Conservation (phyloP, 2,113 vertebrate species). For the Uria aalge region DNA sequence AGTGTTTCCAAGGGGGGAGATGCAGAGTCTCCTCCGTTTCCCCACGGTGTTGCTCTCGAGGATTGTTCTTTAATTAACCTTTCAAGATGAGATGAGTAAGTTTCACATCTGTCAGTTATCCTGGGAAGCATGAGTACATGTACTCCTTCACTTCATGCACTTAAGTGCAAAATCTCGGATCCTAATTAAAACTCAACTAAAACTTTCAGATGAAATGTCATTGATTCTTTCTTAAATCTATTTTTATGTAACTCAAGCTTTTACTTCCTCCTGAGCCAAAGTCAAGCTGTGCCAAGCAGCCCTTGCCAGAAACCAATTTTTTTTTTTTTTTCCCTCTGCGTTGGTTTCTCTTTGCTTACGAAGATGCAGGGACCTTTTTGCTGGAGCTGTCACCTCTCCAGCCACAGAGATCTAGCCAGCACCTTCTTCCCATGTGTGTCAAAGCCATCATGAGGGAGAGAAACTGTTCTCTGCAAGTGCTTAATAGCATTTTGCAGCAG, state of each 20-base stretch:
- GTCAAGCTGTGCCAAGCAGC: slow-evolving; percentile 35
- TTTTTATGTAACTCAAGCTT: slow-evolving; percentile 40
- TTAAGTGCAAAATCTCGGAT: slow-evolving; percentile 15
- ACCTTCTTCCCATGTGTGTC: not conserved
- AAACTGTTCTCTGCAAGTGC: not conserved
- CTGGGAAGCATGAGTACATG: slow-evolving; percentile 2
- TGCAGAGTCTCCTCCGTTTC: not conserved
- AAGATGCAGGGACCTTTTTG: not conserved
- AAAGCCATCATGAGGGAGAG: not conserved
- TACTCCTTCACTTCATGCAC: slow-evolving; percentile 23
- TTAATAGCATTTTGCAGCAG: not conserved
- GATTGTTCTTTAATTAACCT: slow-evolving; percentile 58
- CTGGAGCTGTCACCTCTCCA: not conserved
- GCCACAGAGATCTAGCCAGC: not conserved
- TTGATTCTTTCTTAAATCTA: slow-evolving; percentile 55
- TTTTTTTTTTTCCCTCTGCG: not conserved
- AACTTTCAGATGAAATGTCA: slow-evolving; percentile 60
- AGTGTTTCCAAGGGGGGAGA: too few relatives aligned
- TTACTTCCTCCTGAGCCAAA: slow-evolving; percentile 18
- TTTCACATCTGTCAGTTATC: slow-evolving; percentile 52
- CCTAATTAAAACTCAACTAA: slow-evolving; percentile 62
- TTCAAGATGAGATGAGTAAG: slow-evolving; percentile 30
- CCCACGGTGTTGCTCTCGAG: not conserved
- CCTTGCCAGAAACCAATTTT: not conserved
- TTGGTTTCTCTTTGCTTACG: not conserved